Base-by-base conservation (phyloP, 2,888 invertebrate genomes). In the Tenthredo notha region DNA sequence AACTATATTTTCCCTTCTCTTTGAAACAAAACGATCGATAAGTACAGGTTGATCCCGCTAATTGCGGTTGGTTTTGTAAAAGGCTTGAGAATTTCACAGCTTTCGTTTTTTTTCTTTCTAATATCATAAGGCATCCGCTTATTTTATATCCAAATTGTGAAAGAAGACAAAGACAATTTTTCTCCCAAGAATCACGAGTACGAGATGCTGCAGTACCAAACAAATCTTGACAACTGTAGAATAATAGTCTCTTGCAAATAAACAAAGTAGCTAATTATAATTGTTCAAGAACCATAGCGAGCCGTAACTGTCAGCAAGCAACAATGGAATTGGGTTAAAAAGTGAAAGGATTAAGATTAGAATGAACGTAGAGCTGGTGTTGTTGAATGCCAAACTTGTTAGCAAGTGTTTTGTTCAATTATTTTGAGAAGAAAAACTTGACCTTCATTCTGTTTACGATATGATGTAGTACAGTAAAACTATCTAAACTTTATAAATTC, bases 281-380 rank as follows among this genome's bases (percentile, higher is more conserved):
- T 85, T 84, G 84, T 82, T 87, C 83, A 82, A 75, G 72, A 43
- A 85, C 80, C 85, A 85, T 87, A 88, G 90, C 88, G 89, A 86
- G 80, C 82, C 86, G 78, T 61, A 83, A 43, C 87, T 86, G 86
- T 82, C 85, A 72, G 80, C 84, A 65, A 65, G 84, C 86, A 87
- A 90, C 90, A 90, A 91, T 91, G 90, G 58, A 90, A 91, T 90
- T 92, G 89, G 92, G 92, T 92, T 92, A 91, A 92, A 92, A 92
- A 92, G 92, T 92, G 92, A 92, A 92, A 92, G 92, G 92, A 90
- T 89, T 86, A 86, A 85, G 90, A 87, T 90, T 88, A 89, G 84
- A 87, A 87, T 86, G 86, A 89, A 90, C 80, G 85, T 85, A 18
- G 84, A 87, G 84, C 65, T 84, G 78, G 85, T 78, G 85, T 78